These are phyloP conservation scores for Triplophysa yarkandensis DNA, from an alignment of 2,797 vertebrate species.

Conservation along the genomic window DNA sequence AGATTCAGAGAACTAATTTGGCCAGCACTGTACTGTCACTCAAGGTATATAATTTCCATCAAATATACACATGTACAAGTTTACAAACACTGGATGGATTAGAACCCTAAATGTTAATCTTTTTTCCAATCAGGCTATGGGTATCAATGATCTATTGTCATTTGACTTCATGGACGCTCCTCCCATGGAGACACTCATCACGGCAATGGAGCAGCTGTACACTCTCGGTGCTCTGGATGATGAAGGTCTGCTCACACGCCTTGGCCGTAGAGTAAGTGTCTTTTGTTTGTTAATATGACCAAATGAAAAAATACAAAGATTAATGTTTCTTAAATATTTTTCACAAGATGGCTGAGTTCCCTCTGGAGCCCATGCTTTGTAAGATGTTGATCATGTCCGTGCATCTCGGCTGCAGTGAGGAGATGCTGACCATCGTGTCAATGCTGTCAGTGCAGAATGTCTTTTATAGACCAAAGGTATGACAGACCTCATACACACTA, in stretches of 20 bases:
- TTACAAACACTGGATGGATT: neutral
- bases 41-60: slow-evolving; percentile 76
- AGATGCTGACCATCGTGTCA: slow-evolving; percentile 97
- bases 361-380: slow-evolving; percentile 97
- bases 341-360: slow-evolving; percentile 95
- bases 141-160: slow-evolving; percentile 96
- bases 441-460: slow-evolving; percentile 99
- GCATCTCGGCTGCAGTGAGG: slow-evolving; percentile 96
- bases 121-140: slow-evolving; percentile 87
- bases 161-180: slow-evolving; percentile 99
- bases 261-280: slow-evolving; percentile 90
- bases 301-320: no score
- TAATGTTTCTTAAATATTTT: neutral
- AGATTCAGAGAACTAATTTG: slow-evolving; percentile 97
- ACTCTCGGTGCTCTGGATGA: slow-evolving; percentile 95
- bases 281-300: no score
- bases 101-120: neutral
- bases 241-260: slow-evolving; percentile 92
- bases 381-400: slow-evolving; percentile 99
- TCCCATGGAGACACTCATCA: slow-evolving; percentile 98
- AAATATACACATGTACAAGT: neutral
- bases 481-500: neutral
- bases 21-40: slow-evolving; percentile 96
- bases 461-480: slow-evolving; percentile 96
- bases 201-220: slow-evolving; percentile 98